A percentile compares a stretch with the other conserved stretches of the same genome.
Conservation (phyloP, 2,888 invertebrate species). For the Artemia sinica region DNA sequence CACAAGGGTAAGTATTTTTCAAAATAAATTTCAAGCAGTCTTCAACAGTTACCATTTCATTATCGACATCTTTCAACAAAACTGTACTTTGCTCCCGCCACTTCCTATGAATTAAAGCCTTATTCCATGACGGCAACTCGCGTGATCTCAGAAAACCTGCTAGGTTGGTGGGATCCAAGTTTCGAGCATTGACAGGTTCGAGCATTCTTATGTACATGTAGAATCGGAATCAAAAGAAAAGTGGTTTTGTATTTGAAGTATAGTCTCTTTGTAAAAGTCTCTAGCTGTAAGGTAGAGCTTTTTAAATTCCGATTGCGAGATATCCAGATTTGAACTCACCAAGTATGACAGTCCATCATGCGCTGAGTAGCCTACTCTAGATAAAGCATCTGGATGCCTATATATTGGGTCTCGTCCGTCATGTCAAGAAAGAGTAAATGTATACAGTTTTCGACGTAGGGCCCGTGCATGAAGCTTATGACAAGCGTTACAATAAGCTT, state of each 20-base stretch:
- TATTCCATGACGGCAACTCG: too few relatives aligned
- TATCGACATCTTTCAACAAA: too few relatives aligned
- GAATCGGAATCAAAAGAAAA: conserved; percentile 2
- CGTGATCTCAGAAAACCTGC: too few relatives aligned
- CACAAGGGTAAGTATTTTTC: too few relatives aligned
- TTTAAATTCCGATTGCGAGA: background rate
- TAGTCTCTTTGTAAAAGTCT: background rate
- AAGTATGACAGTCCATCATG: too few relatives aligned
- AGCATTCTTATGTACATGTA: background rate
- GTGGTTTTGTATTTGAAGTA: background rate
- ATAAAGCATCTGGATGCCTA: background rate
- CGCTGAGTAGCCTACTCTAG: too few relatives aligned
- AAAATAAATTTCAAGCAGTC: too few relatives aligned
- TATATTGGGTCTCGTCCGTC: background rate
- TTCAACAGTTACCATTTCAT: too few relatives aligned
- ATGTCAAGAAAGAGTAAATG: background rate
- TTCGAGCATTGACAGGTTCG: background rate
- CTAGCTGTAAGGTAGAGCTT: background rate
- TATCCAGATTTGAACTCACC: too few relatives aligned
- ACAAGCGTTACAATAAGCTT: background rate
- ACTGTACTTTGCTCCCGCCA: too few relatives aligned
- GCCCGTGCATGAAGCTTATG: background rate
- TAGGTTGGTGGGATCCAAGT: too few relatives aligned
- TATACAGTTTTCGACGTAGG: background rate
- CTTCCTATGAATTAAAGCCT: too few relatives aligned